Percentiles rank a stretch among this genome's conserved stretches.
Evolutionary conservation across 2,888 invertebrate genomes (phyloP).

Genomic region (Lochmaea crataegi): DNA sequence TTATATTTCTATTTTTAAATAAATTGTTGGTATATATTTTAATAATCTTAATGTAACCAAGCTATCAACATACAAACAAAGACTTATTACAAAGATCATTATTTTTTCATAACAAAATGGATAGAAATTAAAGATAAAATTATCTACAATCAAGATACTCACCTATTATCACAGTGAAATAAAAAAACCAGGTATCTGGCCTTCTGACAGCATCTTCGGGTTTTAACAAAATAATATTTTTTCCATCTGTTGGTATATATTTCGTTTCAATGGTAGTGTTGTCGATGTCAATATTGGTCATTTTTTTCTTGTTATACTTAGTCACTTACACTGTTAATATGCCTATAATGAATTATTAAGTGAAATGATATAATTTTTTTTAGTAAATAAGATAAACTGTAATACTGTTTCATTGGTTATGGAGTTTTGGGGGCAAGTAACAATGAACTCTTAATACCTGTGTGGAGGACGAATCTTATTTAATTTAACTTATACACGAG

Average conservation of each 20-base stretch:
- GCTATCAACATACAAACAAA: not conserved
- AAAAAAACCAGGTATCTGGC: not conserved
- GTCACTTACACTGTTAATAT: not conserved
- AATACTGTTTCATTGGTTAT: not conserved
- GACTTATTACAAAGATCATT: not conserved
- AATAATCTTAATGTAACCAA: too few species aligned
- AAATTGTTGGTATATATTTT: too few species aligned
- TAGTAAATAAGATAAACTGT: constrained; percentile 7
- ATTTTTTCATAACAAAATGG: not conserved
- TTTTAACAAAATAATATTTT: not conserved
- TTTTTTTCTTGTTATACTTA: not conserved
- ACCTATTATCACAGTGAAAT: not conserved
- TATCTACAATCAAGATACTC: not conserved
- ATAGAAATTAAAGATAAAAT: not conserved
- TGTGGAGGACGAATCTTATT: not conserved
- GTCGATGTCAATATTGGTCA: not conserved
- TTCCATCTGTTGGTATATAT: not conserved
- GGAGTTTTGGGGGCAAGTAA: constrained; percentile 2
- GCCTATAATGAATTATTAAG: constrained; percentile 5
- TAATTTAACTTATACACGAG: not conserved
- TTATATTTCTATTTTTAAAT: too few species aligned
- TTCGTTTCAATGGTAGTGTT: not conserved
- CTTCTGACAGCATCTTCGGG: not conserved
- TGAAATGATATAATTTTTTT: constrained; percentile 1
- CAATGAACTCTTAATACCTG: constrained; percentile 10